These are phyloP conservation scores for Bombus difficillimus DNA, from an alignment of 1,140 invertebrate genomes.

Conservation along the genomic window DNA sequence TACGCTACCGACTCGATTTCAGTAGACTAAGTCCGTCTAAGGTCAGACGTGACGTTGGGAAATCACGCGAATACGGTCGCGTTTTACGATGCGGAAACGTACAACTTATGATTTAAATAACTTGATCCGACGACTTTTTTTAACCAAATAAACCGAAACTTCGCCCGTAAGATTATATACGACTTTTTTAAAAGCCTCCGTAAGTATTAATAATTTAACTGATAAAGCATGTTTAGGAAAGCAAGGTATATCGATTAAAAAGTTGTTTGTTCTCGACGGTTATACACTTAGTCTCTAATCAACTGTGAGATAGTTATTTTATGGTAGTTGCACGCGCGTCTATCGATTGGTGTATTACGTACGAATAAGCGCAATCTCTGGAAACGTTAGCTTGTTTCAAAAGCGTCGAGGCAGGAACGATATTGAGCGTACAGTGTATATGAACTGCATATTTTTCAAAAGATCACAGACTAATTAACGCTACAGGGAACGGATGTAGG, in stretches of 20 bases:
- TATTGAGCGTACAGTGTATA: too few species aligned
- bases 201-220: background rate
- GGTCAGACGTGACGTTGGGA: too few species aligned
- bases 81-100: background rate
- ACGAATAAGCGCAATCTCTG: slow-evolving; percentile 21
- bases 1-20: background rate
- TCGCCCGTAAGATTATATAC: background rate
- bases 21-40: background rate
- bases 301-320: background rate
- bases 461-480: slow-evolving; percentile 36
- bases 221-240: background rate
- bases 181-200: background rate
- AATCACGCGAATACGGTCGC: background rate
- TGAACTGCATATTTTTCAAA: background rate
- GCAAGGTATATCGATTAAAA: background rate
- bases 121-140: background rate
- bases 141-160: background rate
- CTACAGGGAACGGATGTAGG: background rate
- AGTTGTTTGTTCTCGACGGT: background rate
- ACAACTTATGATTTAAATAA: background rate
- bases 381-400: slow-evolving; percentile 9
- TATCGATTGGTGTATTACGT: background rate
- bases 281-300: background rate
- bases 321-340: background rate
- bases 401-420: background rate